These are phyloP conservation scores for Stomorhina lunata DNA, from an alignment of 2,888 invertebrate species.

Conservation along the genomic window DNA sequence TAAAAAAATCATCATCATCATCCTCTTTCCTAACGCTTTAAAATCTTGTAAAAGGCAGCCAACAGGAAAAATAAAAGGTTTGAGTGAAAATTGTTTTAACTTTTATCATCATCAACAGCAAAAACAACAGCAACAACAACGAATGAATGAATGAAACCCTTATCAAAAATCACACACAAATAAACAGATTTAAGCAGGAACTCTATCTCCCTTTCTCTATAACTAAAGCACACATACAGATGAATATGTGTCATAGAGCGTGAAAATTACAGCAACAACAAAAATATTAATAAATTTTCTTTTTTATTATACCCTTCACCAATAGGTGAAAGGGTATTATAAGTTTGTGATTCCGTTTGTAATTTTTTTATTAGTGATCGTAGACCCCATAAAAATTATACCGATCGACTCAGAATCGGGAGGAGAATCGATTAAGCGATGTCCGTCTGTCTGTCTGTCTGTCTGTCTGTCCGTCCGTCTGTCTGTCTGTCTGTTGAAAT, in stretches of 20 bases:
- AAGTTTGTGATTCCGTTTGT: no score
- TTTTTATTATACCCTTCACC: no score
- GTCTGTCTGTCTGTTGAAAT: no score
- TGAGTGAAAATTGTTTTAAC: slow-evolving; percentile 33
- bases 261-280: slow-evolving; percentile 44
- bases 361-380: no score
- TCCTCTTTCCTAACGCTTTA: background rate
- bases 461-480: no score
- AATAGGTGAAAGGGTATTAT: no score
- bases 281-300: slow-evolving; percentile 54
- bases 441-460: no score
- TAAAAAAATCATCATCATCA: background rate
- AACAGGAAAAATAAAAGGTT: slow-evolving; percentile 9
- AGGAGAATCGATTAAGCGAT: no score
- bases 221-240: background rate
- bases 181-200: background rate
- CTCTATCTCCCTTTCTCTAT: no score
- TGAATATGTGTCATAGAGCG: slow-evolving; percentile 9
- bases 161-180: slow-evolving; percentile 27
- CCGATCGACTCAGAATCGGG: no score
- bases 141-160: slow-evolving; percentile 9
- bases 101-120: no score
- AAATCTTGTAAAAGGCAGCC: background rate
- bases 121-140: background rate
- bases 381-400: no score